Evolutionary conservation across 2,888 invertebrate genomes (phyloP), one percentile per base, ranked within the genome.

Genomic region (Latrodectus hesperus): DNA sequence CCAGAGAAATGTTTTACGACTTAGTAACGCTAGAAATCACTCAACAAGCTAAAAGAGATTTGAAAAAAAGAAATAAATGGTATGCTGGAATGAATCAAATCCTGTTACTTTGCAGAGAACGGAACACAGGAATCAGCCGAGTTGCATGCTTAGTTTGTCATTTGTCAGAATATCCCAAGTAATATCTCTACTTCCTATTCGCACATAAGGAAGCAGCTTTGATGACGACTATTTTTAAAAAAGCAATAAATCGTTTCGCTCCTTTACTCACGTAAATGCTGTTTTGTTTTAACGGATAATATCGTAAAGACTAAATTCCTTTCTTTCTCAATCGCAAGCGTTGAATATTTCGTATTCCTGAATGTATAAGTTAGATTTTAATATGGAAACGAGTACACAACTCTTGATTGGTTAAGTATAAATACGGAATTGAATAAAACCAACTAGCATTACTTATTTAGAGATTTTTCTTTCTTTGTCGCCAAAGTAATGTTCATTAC

Each of bases 161-260:
- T 80, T 52, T 70, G 70, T 80, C 85, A 85, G 53, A 26, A 38
- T n/a, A 51, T 3, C 38, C 65, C 67, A 79, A 53, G 67, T 79
- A 70, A 85, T 80, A 70, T 71, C 70, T 70, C 11, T n/a, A 49
- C 16, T 67, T 22, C 16, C 65, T 68, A 60, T 79, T 84, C 68
- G 10, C 60, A 51, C 74, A 17, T 70, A n/a, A 38, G 64, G 68
- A 70, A 64, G 64, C 26, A 55, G 52, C 51, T 51, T 78, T 71
- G 74, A 79, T 70, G 80, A 55, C 22, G 49, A 52, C 68, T 73
- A 79, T 85, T 85, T 85, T 79, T 85, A 79, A 38, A 38, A 85
- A 75, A 22, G 53, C 81, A 81, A 81, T 86, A 71, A 72, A 81
- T 80, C 81, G 65, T 65, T 14, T 67, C 72, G 38, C 38, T 38